Conservation (phyloP, 2,113 vertebrate species). For the Erythrocercus mccallii region DNA sequence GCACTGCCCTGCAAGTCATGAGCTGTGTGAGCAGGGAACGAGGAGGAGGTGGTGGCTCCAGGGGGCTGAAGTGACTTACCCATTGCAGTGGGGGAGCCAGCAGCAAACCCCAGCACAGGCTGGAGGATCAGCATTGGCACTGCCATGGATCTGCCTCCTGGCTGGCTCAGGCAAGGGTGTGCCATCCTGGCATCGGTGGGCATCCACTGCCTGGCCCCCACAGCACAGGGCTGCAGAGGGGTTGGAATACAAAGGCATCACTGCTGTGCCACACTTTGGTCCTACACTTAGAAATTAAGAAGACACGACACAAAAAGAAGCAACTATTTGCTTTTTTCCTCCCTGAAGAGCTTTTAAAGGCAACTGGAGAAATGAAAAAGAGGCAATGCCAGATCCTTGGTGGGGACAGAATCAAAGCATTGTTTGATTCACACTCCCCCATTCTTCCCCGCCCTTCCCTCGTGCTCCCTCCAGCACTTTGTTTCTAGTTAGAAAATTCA, state of each 20-base stretch:
- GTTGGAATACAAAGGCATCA: not conserved
- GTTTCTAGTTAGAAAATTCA: conserved; percentile 49
- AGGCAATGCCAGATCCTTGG: not conserved
- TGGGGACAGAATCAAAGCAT: conserved; percentile 9
- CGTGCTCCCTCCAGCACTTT: not conserved
- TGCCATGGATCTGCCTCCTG: not conserved
- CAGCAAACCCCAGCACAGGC: not conserved
- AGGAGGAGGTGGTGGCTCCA: not conserved
- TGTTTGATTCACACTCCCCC: conserved; percentile 32
- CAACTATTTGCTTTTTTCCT: conserved; percentile 44
- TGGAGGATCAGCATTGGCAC: not conserved
- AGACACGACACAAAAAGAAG: not conserved
- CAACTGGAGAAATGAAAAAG: conserved; percentile 23
- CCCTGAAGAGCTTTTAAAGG: not conserved
- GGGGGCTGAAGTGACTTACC: not conserved
- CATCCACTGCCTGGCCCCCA: not conserved
- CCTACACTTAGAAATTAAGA: conserved; percentile 21
- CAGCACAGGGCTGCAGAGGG: not conserved
- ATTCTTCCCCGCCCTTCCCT: conserved; percentile 38
- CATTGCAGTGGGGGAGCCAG: not conserved
- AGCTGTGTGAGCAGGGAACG: not conserved
- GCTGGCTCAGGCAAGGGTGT: not conserved
- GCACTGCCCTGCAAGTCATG: not conserved
- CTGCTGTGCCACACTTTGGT: not conserved
- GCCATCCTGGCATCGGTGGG: not conserved